phyloP scores from a whole-genome alignment of 2,888 invertebrate species.

The Hipparchia sbordonii region DNA sequence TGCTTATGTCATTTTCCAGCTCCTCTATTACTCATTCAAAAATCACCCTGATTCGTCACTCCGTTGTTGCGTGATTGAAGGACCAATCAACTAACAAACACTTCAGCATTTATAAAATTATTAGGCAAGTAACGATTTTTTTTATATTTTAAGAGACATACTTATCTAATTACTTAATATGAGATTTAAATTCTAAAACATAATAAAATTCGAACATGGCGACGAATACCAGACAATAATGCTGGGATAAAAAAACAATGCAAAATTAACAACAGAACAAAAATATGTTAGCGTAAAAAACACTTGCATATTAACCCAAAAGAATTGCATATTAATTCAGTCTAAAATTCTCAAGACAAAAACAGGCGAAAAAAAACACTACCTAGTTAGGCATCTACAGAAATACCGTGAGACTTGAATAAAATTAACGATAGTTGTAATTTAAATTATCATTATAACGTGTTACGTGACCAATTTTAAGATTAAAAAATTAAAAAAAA shows the following conservation, averaged over 20 bases:
- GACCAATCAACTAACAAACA: neutral
- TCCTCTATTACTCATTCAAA: no score
- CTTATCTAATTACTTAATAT: neutral
- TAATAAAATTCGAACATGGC: neutral
- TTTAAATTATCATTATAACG: slow-evolving; percentile 54
- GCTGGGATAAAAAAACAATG: slow-evolving; percentile 1
- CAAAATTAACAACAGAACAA: slow-evolving; percentile 6
- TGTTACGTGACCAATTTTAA: slow-evolving; percentile 75
- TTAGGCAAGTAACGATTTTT: neutral
- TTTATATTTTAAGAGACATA: neutral
- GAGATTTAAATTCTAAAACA: neutral
- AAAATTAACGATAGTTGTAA: slow-evolving; percentile 59
- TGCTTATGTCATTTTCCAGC: no score
- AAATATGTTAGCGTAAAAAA: slow-evolving; percentile 16
- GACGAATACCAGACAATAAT: neutral
- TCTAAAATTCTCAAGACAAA: slow-evolving; percentile 42
- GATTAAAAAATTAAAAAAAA: slow-evolving; percentile 46
- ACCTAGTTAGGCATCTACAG: slow-evolving; percentile 37
- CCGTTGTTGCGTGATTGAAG: no score
- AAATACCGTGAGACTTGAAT: slow-evolving; percentile 67
- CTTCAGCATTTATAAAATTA: neutral
- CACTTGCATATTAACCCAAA: slow-evolving; percentile 5
- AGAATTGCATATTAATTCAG: slow-evolving; percentile 26
- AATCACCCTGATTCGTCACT: no score
- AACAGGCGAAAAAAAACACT: slow-evolving; percentile 49